Base-by-base conservation (phyloP, 2,113 vertebrate species). In the Oriolus oriolus region DNA sequence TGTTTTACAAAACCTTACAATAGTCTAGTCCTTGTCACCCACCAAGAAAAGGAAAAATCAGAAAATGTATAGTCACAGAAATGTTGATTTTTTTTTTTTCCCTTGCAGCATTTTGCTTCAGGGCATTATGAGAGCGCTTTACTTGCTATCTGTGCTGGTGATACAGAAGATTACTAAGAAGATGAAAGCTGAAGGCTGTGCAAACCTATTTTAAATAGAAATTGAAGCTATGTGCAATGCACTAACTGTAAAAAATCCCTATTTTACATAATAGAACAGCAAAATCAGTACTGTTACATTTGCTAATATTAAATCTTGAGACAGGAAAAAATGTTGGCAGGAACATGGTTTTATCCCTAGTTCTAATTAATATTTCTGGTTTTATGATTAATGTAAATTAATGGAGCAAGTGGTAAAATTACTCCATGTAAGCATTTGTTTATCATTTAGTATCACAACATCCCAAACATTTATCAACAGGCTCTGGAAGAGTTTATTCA, bases 81-180 rank as follows among this genome's bases (percentile, higher is more conserved):
- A 60, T 41, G 6, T 30, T 60, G 2, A 11, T 31, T 45, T 47
- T 54, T 18, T 13, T 41, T 23, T 33, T 19, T 70, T 96, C 90
- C 33, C 65, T 97, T 98, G 19, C 95, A 98, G 98, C 95, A 98
- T 91, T 98, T 98, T 94, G 97, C 98, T 57, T 98, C 98, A 24
- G 98, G 98, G 20, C 98, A 98, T 78, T 98, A 98, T 23, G 97
- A 98, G 53, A 98, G 96, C 33, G 97, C 98, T 65, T 90, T 98
- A 83, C 97, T 98, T 65, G 98, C 98, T 41, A 95, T 98, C 89
- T 98, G 98, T 80, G 97, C 97, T 57, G 98, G 98, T 18, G 98
- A 98, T 52, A 84, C 63, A 75, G 97, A 98, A 69, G 97, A 98
- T 69, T 98, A 98, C 75, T 98, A 75, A 74, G 64, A 71, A 33